Evolutionary conservation across 2,113 vertebrate genomes (phyloP).

Genomic region (Zosterops lateralis): DNA sequence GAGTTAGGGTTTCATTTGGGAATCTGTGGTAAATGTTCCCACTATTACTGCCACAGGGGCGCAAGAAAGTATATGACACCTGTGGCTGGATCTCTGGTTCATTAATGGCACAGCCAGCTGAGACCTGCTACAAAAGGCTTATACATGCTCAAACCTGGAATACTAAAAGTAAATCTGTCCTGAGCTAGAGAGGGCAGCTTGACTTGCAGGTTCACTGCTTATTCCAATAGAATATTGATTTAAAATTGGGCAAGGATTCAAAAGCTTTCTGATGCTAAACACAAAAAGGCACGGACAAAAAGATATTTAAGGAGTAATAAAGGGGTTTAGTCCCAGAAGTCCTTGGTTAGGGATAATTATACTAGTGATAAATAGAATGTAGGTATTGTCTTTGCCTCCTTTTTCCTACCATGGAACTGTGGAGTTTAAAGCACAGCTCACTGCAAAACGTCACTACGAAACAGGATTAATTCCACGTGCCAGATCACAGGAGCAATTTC

Average conservation of each 20-base stretch:
- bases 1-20: background rate
- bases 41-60: background rate
- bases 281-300: background rate
- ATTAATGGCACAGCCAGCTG: background rate
- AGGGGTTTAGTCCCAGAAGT: accelerated
- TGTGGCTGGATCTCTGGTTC: background rate
- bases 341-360: background rate
- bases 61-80: accelerated
- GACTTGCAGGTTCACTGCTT: background rate
- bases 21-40: background rate
- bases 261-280: background rate
- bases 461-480: background rate
- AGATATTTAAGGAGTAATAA: background rate
- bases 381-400: background rate
- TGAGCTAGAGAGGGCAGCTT: background rate
- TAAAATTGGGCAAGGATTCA: background rate
- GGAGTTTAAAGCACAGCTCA: background rate
- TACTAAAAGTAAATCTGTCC: background rate
- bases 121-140: background rate
- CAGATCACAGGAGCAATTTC: background rate
- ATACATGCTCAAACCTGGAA: background rate
- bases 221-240: background rate
- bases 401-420: background rate
- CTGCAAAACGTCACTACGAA: background rate
- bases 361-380: background rate